These are phyloP conservation scores for Folsomia candida DNA, from an alignment of 2,888 invertebrate genomes.

Conservation along the genomic window DNA sequence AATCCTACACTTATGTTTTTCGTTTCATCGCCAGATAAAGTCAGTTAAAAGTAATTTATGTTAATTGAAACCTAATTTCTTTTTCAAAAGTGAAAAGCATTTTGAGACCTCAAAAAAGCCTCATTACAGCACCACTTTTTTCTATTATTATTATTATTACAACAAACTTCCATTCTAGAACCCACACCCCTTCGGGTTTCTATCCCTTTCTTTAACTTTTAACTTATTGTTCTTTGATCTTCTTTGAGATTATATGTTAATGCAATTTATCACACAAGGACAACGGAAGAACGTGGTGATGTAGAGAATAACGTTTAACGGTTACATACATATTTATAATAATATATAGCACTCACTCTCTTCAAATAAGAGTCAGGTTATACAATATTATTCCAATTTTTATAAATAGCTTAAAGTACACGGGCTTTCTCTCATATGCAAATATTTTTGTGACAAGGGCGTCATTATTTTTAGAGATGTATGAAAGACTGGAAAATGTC, in stretches of 20 bases:
- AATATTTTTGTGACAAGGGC: too few relatives aligned
- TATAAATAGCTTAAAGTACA: too few relatives aligned
- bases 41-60: background rate
- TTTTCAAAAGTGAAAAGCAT: background rate
- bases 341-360: too few relatives aligned
- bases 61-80: background rate
- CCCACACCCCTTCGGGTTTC: too few relatives aligned
- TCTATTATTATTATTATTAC: too few relatives aligned
- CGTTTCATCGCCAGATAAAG: too few relatives aligned
- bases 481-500: background rate
- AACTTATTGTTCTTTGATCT: background rate
- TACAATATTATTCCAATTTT: background rate
- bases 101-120: too few relatives aligned
- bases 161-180: too few relatives aligned
- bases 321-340: too few relatives aligned
- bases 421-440: background rate
- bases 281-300: background rate
- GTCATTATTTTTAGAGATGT: background rate
- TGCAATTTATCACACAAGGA: conserved; percentile 5
- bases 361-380: background rate
- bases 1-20: too few relatives aligned
- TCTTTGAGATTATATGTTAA: too few relatives aligned
- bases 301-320: background rate
- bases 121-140: too few relatives aligned
- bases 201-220: background rate